Evolutionary conservation across 2,113 vertebrate species (phyloP).

Genomic region (Solea senegalensis): DNA sequence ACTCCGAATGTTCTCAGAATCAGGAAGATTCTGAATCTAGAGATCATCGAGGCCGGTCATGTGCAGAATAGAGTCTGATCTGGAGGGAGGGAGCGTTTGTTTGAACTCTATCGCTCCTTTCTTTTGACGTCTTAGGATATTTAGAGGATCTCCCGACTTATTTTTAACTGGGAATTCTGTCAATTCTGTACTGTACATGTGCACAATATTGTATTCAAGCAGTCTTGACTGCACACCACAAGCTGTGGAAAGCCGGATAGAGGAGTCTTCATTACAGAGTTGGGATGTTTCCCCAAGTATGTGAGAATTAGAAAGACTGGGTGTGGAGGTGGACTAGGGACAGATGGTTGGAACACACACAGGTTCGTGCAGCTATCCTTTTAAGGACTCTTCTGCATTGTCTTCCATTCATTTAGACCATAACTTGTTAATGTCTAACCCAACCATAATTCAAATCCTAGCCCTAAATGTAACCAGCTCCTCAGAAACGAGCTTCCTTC

Average conservation of each 20-base stretch:
- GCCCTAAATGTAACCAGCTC: no score
- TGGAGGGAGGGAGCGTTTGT: neutral
- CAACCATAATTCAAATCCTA: no score
- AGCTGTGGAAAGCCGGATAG: conserved; percentile 33
- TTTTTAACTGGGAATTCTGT: neutral
- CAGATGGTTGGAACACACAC: conserved; percentile 47
- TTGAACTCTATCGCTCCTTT: neutral
- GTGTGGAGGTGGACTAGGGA: conserved; percentile 64
- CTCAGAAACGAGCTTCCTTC: no score
- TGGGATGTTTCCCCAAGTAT: conserved; percentile 49
- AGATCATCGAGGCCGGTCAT: conserved; percentile 26
- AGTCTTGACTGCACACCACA: conserved; percentile 15
- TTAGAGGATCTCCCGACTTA: neutral
- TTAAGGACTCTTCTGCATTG: neutral
- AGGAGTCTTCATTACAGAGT: conserved; percentile 14
- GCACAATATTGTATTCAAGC: conserved; percentile 10
- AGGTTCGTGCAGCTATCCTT: neutral
- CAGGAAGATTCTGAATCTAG: conserved; percentile 7
- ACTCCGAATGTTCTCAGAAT: conserved; percentile 32
- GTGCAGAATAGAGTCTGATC: conserved; percentile 25
- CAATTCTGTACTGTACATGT: conserved; percentile 17
- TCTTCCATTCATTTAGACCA: no score
- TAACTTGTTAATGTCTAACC: no score
- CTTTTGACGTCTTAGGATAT: conserved; percentile 8
- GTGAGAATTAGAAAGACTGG: conserved; percentile 37